Base-by-base conservation (phyloP, 2,797 vertebrate species). In the Semotilus atromaculatus region DNA sequence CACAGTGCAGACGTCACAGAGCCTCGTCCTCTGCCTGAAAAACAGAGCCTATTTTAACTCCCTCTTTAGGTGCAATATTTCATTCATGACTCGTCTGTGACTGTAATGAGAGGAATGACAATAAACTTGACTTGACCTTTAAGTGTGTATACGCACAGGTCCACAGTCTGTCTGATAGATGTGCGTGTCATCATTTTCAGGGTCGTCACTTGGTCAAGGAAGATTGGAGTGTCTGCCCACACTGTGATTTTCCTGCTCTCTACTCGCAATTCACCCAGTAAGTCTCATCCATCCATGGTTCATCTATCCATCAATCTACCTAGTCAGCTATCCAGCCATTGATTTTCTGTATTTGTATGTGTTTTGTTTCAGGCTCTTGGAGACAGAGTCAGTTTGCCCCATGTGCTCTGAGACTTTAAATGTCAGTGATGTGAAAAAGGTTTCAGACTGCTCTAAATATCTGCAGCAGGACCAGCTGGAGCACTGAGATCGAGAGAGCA, bases 201-300 rank as follows among this genome's bases (percentile, higher is more conserved):
- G 98, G 98, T 60, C 96, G 95, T 60, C 98, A 99, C 23, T 98
- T 99, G 98, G 88, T 97, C 76, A 96, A 95, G 14, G 96, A 97
- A 21, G 97, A 99, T 78, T 99, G 98, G 98, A 97, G 96, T 0
- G 90, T 95, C 86, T 99, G 98, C 91, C 97, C 98, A 0, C 96
- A 96, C 40, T 99, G 98, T 48, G 94, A 96, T 91, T 99, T 99
- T 51, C 97, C 98, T 51, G 97, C 97, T 2, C 95, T 99, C n/a
- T 95, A 96, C 88, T 97, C 97, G 0, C 96, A 99, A 89, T 96
- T 99, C 73, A 90, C 84, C 86, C 92, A 81, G 98, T 99, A 94
- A 95, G 96, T 95, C 79, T 26, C 78, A 40, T 76, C 23, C 43
- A 70, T 51, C 11, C 40, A 29, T 29, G 38, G 8, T 58, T 9